These are phyloP conservation scores for Dinoponera quadriceps DNA, from an alignment of 1,140 invertebrate genomes.

Conservation along the genomic window DNA sequence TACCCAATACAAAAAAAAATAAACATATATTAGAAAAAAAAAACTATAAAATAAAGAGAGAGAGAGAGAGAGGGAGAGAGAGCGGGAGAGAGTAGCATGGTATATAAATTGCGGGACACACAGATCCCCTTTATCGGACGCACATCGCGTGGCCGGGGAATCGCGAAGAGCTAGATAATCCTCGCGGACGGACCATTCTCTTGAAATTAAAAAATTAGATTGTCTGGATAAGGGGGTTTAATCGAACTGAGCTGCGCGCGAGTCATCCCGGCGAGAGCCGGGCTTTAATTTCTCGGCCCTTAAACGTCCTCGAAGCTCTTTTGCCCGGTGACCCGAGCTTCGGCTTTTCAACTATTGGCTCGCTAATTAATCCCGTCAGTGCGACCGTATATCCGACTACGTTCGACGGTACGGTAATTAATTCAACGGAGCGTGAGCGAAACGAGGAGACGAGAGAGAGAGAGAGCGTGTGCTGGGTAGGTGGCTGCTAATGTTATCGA, in stretches of 20 bases:
- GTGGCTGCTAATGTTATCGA: conserved; percentile 27
- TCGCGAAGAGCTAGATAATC: neutral
- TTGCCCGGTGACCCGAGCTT: conserved; percentile 12
- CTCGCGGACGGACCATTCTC: neutral
- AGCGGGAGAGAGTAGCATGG: no score
- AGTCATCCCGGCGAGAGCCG: neutral
- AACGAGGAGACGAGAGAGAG: neutral
- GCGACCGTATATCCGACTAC: conserved; percentile 21
- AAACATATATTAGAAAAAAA: no score
- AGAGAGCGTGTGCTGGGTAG: conserved; percentile 6
- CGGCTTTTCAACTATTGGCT: conserved; percentile 40
- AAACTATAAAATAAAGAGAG: neutral
- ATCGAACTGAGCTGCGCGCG: neutral
- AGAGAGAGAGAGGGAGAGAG: neutral
- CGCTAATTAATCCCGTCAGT: conserved; percentile 47
- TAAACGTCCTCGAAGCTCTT: conserved; percentile 18
- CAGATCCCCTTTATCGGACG: neutral
- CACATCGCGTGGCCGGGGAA: neutral
- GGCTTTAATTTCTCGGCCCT: conserved; percentile 20
- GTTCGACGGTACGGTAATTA: conserved; percentile 26
- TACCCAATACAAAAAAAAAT: no score
- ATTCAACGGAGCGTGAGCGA: conserved; percentile 5
- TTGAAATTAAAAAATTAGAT: conserved; percentile 13
- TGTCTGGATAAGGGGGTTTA: neutral
- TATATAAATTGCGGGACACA: neutral